These are phyloP conservation scores for Heliconius himera DNA, from an alignment of 1,140 invertebrate genomes.

Conservation along the genomic window DNA sequence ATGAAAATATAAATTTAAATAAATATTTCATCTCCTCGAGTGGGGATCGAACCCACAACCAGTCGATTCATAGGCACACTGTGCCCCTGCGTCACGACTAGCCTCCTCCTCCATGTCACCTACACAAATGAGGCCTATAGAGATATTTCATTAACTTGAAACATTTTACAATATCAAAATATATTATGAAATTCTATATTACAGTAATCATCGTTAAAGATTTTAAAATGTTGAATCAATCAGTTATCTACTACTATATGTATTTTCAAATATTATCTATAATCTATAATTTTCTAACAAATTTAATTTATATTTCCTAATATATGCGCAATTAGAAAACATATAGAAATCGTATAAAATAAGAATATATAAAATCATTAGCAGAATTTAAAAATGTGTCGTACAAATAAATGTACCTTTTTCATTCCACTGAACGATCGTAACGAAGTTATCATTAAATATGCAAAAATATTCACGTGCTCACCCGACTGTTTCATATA, in stretches of 20 bases:
- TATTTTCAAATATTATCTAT: neutral
- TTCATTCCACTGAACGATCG: constrained; percentile 17
- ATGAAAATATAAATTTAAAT: too few relatives aligned
- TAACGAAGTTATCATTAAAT: constrained; percentile 20
- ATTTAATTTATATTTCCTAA: too few relatives aligned
- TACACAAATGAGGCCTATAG: too few relatives aligned
- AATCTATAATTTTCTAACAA: neutral
- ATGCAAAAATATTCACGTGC: constrained; percentile 23
- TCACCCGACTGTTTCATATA: constrained; percentile 19
- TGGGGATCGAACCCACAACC: too few relatives aligned
- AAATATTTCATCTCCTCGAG: too few relatives aligned
- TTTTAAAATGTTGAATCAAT: too few relatives aligned
- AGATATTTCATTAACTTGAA: neutral
- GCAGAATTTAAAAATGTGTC: constrained; percentile 2
- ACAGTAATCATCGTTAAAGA: too few relatives aligned
- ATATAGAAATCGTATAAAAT: neutral
- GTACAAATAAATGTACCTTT: constrained; percentile 10
- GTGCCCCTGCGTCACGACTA: too few relatives aligned
- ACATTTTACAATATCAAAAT: neutral
- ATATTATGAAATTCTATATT: too few relatives aligned
- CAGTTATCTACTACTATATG: too few relatives aligned
- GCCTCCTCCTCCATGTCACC: too few relatives aligned
- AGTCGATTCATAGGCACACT: too few relatives aligned
- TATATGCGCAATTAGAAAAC: neutral
- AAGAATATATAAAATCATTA: neutral